phyloP scores from a whole-genome alignment of 2,888 invertebrate genomes.

The Oeneis ivallda region DNA sequence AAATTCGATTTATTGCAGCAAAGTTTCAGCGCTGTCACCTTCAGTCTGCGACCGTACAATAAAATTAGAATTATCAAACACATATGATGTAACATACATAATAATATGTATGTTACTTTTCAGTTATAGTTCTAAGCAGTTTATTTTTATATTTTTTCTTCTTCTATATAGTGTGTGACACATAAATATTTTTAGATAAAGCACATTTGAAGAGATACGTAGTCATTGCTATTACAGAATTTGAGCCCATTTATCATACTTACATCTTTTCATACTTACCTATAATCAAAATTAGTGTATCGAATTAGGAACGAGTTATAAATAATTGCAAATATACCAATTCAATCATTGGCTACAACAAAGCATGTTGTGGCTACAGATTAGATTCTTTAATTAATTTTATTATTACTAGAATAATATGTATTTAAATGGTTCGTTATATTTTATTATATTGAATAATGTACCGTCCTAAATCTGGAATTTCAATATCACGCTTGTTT shows the following conservation, averaged over 20 bases:
- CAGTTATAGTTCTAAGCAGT: constrained; percentile 37
- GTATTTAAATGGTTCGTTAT: constrained; percentile 28
- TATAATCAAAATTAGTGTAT: not conserved
- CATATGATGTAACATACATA: no score
- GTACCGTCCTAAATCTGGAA: constrained; percentile 57
- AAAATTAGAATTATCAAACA: constrained; percentile 10
- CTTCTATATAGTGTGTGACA: constrained; percentile 26
- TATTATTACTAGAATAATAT: constrained; percentile 20
- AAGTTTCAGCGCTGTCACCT: not conserved
- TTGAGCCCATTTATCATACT: constrained; percentile 1
- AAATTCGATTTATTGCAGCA: not conserved
- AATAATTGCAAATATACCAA: constrained; percentile 9
- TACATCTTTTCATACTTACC: not conserved
- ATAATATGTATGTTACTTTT: not conserved
- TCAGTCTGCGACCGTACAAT: constrained; percentile 10
- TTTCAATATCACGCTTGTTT: constrained; percentile 66
- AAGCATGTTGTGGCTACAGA: not conserved
- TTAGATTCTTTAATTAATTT: constrained; percentile 11
- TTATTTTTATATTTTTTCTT: constrained; percentile 39
- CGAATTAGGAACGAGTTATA: constrained; percentile 1
- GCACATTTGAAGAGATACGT: constrained; percentile 17
- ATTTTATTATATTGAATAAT: constrained; percentile 48
- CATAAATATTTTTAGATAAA: constrained; percentile 29
- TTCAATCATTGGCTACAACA: not conserved
- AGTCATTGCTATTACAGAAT: not conserved